Conservation (phyloP, 1,140 invertebrate genomes). For the Aphaenogaster floridana region DNA sequence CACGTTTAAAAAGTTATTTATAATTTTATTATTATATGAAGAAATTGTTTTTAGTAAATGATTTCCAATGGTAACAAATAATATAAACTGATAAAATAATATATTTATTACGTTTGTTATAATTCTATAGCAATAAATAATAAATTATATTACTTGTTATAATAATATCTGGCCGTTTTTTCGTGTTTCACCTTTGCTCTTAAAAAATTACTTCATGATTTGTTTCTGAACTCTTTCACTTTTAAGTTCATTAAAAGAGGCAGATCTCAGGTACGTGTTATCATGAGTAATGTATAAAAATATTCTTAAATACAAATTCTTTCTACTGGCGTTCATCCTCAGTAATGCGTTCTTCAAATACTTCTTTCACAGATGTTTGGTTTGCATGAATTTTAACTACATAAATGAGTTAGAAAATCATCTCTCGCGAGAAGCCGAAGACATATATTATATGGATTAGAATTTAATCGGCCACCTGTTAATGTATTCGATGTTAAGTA, state of each 20-base stretch:
- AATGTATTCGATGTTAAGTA: background rate
- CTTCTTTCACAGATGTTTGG: background rate
- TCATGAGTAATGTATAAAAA: background rate
- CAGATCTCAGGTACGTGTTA: constrained; percentile 22
- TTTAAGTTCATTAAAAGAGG: background rate
- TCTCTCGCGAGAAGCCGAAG: background rate
- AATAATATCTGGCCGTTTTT: background rate
- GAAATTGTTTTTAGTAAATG: background rate
- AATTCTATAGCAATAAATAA: background rate
- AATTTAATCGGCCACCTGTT: background rate
- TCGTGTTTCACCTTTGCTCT: background rate
- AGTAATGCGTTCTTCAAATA: constrained; percentile 13
- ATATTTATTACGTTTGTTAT: background rate
- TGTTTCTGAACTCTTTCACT: background rate
- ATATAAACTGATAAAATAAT: constrained; percentile 10
- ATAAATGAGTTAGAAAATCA: background rate
- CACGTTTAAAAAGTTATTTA: background rate
- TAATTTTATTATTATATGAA: background rate
- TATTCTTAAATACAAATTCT: background rate
- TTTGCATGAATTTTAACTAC: background rate
- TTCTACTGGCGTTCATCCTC: background rate
- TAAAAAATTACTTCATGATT: background rate
- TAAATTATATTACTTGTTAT: constrained; percentile 20
- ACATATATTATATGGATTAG: background rate
- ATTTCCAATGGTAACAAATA: background rate